Conservation (phyloP, 2,888 invertebrate genomes). For the Trisateles emortualis region DNA sequence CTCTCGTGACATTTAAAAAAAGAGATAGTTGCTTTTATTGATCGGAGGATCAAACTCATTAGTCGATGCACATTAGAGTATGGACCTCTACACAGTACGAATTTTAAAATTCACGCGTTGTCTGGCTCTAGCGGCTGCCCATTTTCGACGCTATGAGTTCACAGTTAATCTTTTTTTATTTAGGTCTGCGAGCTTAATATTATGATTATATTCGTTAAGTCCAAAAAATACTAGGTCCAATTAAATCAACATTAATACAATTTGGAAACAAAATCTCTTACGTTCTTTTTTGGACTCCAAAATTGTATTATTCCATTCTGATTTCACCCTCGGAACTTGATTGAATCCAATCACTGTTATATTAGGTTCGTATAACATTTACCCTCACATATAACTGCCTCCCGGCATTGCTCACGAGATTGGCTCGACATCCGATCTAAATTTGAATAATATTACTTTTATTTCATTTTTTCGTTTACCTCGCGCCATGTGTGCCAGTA, state of each 20-base stretch:
- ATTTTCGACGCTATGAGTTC: too few species aligned
- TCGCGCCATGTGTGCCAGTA: conserved; percentile 37
- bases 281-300: conserved; percentile 13
- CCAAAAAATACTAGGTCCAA: background rate
- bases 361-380: conserved; percentile 27
- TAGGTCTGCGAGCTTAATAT: too few species aligned
- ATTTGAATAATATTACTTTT: conserved; percentile 66
- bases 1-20: background rate
- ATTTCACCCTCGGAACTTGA: conserved; percentile 36
- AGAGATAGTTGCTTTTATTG: background rate
- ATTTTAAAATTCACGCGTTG: too few species aligned
- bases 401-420: conserved; percentile 43
- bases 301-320: conserved; percentile 39
- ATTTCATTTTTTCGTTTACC: conserved; percentile 51
- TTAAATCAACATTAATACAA: conserved; percentile 3
- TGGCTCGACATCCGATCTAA: conserved; percentile 57
- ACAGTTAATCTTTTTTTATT: too few species aligned
- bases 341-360: conserved; percentile 41
- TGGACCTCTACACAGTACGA: too few species aligned
- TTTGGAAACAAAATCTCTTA: conserved; percentile 1
- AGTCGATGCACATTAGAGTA: too few species aligned
- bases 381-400: conserved; percentile 33
- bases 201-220: too few species aligned
- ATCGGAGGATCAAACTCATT: background rate
- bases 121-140: too few species aligned